These are phyloP conservation scores for Saccostrea cuccullata DNA, from an alignment of 1,140 invertebrate species.

Conservation along the genomic window DNA sequence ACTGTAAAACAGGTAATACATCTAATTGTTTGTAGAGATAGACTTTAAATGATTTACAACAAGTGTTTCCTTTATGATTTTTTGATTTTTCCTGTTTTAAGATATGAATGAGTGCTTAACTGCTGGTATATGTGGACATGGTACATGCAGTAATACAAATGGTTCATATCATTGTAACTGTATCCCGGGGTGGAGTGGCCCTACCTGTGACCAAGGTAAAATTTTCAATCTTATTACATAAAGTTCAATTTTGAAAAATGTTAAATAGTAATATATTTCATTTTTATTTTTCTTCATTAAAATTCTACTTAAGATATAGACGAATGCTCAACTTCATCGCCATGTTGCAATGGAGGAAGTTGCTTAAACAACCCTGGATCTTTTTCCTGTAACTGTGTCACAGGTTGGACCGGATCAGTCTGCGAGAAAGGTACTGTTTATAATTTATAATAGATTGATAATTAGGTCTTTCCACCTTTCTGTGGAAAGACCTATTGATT, in stretches of 20 bases:
- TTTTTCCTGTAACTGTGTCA: slow-evolving; percentile 4
- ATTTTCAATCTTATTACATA: no score
- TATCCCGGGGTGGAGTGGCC: neutral
- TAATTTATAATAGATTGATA: no score
- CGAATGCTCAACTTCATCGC: neutral
- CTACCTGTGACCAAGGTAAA: neutral
- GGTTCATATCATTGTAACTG: slow-evolving; percentile 30
- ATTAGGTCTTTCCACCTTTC: no score
- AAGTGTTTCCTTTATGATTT: neutral
- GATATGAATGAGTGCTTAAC: slow-evolving; percentile 44
- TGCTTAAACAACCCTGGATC: neutral
- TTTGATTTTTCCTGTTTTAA: neutral
- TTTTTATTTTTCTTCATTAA: no score
- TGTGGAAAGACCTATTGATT: no score
- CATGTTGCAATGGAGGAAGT: neutral
- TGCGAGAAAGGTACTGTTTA: slow-evolving; percentile 44
- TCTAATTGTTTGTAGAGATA: neutral
- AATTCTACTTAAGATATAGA: neutral
- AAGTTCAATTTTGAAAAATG: no score
- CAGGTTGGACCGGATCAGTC: slow-evolving; percentile 17
- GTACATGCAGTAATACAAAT: slow-evolving; percentile 33
- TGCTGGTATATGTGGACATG: slow-evolving; percentile 20
- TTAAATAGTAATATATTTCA: no score
- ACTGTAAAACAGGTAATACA: slow-evolving; percentile 35
- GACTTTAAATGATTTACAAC: neutral